A percentile compares a stretch with the other conserved stretches of the same genome.
phyloP scores from a whole-genome alignment of 2,888 invertebrate species.

The Drosophila paranaensis region DNA sequence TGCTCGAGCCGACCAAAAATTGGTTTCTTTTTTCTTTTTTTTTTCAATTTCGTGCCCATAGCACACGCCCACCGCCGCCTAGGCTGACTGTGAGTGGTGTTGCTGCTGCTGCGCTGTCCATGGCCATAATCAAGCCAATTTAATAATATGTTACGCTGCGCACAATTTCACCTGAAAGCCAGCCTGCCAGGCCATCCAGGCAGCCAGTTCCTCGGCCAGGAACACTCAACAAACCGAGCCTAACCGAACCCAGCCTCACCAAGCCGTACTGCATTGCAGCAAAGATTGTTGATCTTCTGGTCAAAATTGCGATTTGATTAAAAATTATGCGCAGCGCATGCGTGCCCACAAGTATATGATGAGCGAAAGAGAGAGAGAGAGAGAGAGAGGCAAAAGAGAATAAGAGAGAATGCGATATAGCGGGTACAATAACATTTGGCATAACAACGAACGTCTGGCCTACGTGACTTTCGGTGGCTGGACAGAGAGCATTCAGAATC shows the following conservation, averaged over 20 bases:
- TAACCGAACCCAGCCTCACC: slow-evolving; percentile 11
- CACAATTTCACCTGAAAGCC: slow-evolving; percentile 76
- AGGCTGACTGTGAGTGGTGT: slow-evolving; percentile 20
- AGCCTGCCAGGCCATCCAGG: background rate
- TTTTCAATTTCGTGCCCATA: slow-evolving; percentile 20
- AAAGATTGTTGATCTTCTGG: slow-evolving; percentile 48
- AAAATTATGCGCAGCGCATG: slow-evolving; percentile 62
- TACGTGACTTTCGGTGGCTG: slow-evolving; percentile 46
- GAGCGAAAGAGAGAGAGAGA: background rate
- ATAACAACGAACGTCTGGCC: slow-evolving; percentile 29
- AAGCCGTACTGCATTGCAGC: slow-evolving; percentile 4
- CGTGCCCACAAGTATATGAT: slow-evolving; percentile 25
- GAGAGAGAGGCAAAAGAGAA: background rate
- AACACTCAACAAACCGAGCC: slow-evolving; percentile 13
- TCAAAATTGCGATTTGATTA: slow-evolving; percentile 65
- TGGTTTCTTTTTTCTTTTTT: slow-evolving; percentile 48
- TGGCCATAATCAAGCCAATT: slow-evolving; percentile 78
- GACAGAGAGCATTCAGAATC: slow-evolving; percentile 50
- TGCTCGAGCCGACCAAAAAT: slow-evolving; percentile 62
- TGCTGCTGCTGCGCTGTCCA: slow-evolving; percentile 33
- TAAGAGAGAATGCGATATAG: slow-evolving; percentile 19
- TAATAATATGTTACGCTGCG: slow-evolving; percentile 76
- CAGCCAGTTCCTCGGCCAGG: slow-evolving; percentile 9
- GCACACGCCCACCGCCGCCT: slow-evolving; percentile 58
- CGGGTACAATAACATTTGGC: slow-evolving; percentile 45